A percentile compares a stretch with the other conserved stretches of the same genome.
Evolutionary conservation across 2,888 invertebrate species (phyloP).

Genomic region (Xestia rhomboidea): DNA sequence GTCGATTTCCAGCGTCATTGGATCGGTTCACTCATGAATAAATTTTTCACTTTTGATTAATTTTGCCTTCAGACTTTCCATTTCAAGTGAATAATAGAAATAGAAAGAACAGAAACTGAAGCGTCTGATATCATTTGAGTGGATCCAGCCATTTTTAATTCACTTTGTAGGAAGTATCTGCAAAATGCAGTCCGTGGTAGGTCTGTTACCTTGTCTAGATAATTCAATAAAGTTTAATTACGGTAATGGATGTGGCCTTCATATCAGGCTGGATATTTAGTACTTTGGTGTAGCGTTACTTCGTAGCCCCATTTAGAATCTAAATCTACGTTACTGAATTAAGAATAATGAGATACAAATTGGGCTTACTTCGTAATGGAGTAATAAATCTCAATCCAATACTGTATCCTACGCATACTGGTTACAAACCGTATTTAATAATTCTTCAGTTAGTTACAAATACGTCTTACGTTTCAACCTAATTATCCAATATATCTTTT

Average conservation of each 20-base stretch:
- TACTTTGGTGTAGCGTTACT: constrained; percentile 9
- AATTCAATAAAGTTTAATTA: constrained; percentile 35
- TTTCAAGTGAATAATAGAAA: background rate
- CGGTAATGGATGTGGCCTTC: constrained; percentile 29
- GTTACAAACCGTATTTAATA: constrained; percentile 7
- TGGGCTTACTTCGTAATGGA: constrained; percentile 6
- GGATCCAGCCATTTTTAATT: constrained; percentile 46
- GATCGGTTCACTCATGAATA: background rate
- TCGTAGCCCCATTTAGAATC: background rate
- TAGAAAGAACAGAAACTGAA: background rate
- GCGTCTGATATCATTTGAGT: background rate
- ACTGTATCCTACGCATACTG: constrained; percentile 3
- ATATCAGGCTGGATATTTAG: constrained; percentile 14
- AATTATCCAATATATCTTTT: constrained; percentile 46
- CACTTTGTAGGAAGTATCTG: constrained; percentile 1
- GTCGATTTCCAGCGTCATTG: background rate
- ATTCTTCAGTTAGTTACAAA: constrained; percentile 47
- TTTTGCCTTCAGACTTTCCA: background rate
- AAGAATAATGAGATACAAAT: constrained; percentile 19
- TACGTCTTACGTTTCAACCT: constrained; percentile 23
- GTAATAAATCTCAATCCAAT: constrained; percentile 35
- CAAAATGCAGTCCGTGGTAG: constrained; percentile 8
- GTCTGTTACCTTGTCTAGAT: constrained; percentile 22
- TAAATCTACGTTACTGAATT: constrained; percentile 11
- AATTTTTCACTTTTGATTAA: background rate